Percentiles rank a stretch among this genome's conserved stretches.
These are phyloP conservation scores for Caenorhabditis panamensis DNA, from an alignment of 2,888 invertebrate species.

Conservation along the genomic window DNA sequence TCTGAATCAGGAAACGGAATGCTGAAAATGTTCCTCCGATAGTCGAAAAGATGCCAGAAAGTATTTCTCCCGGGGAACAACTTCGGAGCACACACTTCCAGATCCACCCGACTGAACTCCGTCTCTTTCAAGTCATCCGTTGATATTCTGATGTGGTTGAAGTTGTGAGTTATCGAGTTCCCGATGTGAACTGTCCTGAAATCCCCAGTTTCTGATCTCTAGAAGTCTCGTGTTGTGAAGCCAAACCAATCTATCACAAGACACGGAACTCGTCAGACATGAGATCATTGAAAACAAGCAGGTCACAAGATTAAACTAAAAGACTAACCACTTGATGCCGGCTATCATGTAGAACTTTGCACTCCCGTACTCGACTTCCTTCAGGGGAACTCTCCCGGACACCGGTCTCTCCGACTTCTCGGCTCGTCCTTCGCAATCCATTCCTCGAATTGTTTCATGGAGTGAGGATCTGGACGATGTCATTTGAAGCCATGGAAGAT, in stretches of 20 bases:
- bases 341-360: constrained; percentile 3
- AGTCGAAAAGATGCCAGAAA: constrained; percentile 32
- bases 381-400: background rate
- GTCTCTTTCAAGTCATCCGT: background rate
- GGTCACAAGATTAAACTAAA: background rate
- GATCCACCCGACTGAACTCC: background rate
- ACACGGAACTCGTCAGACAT: background rate
- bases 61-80: background rate
- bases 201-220: background rate
- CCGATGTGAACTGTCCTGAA: constrained; percentile 1
- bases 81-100: constrained; percentile 7
- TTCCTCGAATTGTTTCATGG: background rate
- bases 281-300: background rate
- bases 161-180: background rate
- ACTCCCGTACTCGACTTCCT: background rate
- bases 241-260: too few relatives aligned
- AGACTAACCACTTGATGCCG: background rate
- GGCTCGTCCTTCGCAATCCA: background rate
- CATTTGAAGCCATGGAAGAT: background rate
- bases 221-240: background rate
- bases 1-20: constrained; percentile 11
- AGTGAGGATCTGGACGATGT: background rate
- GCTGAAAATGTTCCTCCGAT: background rate
- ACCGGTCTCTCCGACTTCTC: background rate
- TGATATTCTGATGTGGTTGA: constrained; percentile 12